Base-by-base conservation (phyloP, 23 tunicate species). In the Halocynthia roretzi region DNA sequence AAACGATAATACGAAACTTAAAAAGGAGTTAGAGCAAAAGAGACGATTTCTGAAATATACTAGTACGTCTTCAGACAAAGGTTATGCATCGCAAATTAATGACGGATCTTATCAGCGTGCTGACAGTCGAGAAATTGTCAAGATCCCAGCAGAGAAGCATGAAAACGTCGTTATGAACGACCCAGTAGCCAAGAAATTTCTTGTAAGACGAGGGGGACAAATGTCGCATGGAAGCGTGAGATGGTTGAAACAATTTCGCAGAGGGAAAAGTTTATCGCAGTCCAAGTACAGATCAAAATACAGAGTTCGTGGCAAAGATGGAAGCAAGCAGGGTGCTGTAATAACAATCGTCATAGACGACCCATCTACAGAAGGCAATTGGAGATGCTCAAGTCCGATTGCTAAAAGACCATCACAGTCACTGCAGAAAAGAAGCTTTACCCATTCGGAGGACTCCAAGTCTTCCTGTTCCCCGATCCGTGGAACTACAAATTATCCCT, bases 331-430 rank as follows among this genome's bases (percentile, higher is more conserved):
- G 8, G 56, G 5, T 64, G 56, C 63, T 7, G 56, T 74, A 5
- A 70, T 84, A 11, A 80, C 80, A 76, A 89, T 89, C 40, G 88
- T 89, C 8, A 84, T 89, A 52, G 96, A 89, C 15, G 85, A 89
- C 12, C 82, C 84, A 12, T 80, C 96, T 5, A 71, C 81, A 8
- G 95, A 83, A 70, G 88, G 44, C 44, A 31, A 31, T 31, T 31
- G 44, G 44, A 31, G 44, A 31, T 31, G 44, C 19, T 11, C 18
- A 20, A n/a, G 19, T 20, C 48, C 11, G 19, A 10, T 67, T 11
- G 23, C 12, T 12, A 67, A 20, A n/a, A 67, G 19, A 15, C 4
- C 71, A 20, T 11, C 71, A n/a, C 48, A 67, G 19, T 14, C 23
- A 11, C 48, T 2, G 12, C 11, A 5, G n/a, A n/a, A n/a, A n/a